phyloP scores from a whole-genome alignment of 2,797 vertebrate species.

The Falco concolor region DNA sequence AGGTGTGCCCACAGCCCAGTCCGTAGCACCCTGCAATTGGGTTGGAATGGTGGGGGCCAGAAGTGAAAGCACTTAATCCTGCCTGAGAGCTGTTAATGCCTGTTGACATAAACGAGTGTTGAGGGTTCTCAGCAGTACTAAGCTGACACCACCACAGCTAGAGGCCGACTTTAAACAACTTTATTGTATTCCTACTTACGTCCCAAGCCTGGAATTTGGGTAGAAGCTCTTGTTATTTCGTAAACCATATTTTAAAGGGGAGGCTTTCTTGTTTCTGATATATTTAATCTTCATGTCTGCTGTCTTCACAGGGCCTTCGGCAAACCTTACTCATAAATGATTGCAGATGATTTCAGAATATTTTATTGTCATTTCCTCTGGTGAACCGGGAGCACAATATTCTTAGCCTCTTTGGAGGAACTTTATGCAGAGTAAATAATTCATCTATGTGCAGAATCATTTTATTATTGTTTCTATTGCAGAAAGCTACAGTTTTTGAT shows the following conservation, averaged over 20 bases:
- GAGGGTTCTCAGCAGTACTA: background rate
- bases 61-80: background rate
- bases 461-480: background rate
- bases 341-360: background rate
- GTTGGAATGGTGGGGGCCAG: background rate
- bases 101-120: background rate
- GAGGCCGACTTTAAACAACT: background rate
- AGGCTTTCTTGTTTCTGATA: background rate
- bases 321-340: background rate
- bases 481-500: conserved; percentile 9
- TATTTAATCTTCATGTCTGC: background rate
- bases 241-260: background rate
- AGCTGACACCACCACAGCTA: background rate
- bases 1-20: background rate
- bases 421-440: background rate
- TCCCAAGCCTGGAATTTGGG: background rate
- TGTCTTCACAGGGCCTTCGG: background rate
- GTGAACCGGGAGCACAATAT: background rate
- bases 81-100: background rate
- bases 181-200: background rate
- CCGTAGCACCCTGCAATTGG: background rate
- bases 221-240: background rate
- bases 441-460: background rate
- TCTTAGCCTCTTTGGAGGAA: background rate
- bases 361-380: background rate